Evolutionary conservation across 37 sponge, comb jelly and placozoan species (phyloP).

Genomic region (Ephydatia muelleri): DNA sequence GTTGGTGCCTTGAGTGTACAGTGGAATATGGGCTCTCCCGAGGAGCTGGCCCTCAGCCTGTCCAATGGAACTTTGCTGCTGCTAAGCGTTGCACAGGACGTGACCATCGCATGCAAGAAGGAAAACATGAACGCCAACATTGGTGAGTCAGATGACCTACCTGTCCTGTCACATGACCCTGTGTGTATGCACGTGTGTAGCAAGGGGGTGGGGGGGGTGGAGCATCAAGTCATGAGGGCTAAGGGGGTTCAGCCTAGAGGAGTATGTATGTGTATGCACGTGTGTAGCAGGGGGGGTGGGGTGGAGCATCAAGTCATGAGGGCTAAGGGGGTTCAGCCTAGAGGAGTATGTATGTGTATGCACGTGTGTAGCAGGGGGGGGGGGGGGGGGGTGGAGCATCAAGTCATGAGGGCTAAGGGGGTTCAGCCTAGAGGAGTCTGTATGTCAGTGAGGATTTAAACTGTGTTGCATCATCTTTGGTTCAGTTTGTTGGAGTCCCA

Average conservation of each 20-base stretch:
- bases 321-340: background rate
- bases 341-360: background rate
- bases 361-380: background rate
- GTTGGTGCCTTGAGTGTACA: slow-evolving; percentile 13
- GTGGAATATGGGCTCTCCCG: slow-evolving; percentile 52
- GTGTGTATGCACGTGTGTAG: background rate
- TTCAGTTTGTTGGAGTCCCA: slow-evolving; percentile 91
- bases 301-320: background rate
- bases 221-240: background rate
- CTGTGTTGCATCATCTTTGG: background rate
- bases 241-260: background rate
- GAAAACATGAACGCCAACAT: slow-evolving; percentile 23
- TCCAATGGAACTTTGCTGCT: slow-evolving; percentile 41
- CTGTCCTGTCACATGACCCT: background rate
- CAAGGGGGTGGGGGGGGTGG: background rate
- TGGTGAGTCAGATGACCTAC: slow-evolving; percentile 19
- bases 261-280: background rate
- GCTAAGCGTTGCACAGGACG: slow-evolving; percentile 32
- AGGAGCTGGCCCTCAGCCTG: slow-evolving; percentile 26
- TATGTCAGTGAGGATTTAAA: background rate
- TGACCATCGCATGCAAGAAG: background rate
- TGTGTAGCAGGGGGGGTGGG: background rate
- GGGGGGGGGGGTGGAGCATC: background rate
- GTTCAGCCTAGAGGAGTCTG: background rate
- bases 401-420: background rate